Evolutionary conservation across 2,888 invertebrate species (phyloP).

Genomic region (Leucophora obtusa): DNA sequence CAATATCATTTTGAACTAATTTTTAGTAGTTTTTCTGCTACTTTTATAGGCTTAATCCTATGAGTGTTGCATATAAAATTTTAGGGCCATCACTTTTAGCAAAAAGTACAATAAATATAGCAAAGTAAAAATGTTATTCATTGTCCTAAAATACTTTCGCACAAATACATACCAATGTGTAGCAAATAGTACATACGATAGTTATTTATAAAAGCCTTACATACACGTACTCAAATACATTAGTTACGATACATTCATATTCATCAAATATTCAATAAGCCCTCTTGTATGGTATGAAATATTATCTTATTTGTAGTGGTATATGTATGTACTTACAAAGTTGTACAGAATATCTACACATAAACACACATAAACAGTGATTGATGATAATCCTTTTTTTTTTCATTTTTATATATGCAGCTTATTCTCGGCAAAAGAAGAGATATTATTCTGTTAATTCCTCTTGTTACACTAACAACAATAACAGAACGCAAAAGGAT

Average conservation of each 20-base stretch:
- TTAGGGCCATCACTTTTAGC: no score
- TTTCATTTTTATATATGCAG: slow-evolving; percentile 28
- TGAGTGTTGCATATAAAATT: no score
- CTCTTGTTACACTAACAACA: slow-evolving; percentile 15
- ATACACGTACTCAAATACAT: slow-evolving; percentile 19
- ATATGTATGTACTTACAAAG: slow-evolving; percentile 15
- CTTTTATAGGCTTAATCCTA: no score
- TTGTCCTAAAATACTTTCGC: no score
- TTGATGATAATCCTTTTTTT: slow-evolving; percentile 63
- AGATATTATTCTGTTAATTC: slow-evolving; percentile 55
- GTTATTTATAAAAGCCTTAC: not conserved
- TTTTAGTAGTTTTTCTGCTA: no score
- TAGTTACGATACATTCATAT: slow-evolving; percentile 43
- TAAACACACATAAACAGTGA: slow-evolving; percentile 33
- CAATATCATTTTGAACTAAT: no score
- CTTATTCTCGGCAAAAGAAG: slow-evolving; percentile 33
- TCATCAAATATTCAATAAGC: slow-evolving; percentile 61
- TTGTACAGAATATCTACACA: slow-evolving; percentile 17
- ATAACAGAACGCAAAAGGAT: no score
- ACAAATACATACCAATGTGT: no score
- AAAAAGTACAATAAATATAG: no score
- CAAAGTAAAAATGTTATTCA: no score
- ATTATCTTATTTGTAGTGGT: slow-evolving; percentile 50
- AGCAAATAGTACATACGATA: no score
- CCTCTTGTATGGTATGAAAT: slow-evolving; percentile 56